phyloP scores from a whole-genome alignment of 2,113 vertebrate species.

The Grantiella picta region DNA sequence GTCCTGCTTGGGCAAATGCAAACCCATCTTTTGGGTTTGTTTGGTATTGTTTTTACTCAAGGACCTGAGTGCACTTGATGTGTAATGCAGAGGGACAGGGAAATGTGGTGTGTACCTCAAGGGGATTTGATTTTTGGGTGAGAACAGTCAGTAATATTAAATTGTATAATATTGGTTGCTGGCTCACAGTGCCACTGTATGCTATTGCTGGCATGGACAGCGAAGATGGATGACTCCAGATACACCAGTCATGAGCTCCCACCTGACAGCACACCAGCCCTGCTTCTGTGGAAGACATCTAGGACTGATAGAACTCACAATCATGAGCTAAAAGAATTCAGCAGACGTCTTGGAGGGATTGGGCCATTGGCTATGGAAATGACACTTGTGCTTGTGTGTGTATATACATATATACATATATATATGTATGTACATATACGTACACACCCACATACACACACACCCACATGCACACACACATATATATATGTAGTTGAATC shows the following conservation, averaged over 20 bases:
- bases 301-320: background rate
- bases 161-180: background rate
- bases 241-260: background rate
- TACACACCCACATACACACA: no score
- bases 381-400: background rate
- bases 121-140: no score
- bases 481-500: background rate
- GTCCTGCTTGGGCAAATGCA: no score
- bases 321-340: background rate
- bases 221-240: background rate
- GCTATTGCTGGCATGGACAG: background rate
- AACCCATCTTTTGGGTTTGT: no score
- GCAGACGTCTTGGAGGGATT: background rate
- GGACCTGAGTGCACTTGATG: no score
- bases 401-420: background rate
- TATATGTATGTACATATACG: no score
- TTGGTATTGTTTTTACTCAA: no score
- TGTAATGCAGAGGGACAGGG: no score
- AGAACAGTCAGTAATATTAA: background rate
- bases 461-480: no score
- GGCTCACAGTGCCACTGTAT: background rate
- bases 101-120: no score
- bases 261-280: background rate
- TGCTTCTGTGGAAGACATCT: background rate
- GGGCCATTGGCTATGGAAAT: background rate